Base-by-base conservation (phyloP, 1,140 invertebrate genomes). In the Diachasmimorpha longicaudata region DNA sequence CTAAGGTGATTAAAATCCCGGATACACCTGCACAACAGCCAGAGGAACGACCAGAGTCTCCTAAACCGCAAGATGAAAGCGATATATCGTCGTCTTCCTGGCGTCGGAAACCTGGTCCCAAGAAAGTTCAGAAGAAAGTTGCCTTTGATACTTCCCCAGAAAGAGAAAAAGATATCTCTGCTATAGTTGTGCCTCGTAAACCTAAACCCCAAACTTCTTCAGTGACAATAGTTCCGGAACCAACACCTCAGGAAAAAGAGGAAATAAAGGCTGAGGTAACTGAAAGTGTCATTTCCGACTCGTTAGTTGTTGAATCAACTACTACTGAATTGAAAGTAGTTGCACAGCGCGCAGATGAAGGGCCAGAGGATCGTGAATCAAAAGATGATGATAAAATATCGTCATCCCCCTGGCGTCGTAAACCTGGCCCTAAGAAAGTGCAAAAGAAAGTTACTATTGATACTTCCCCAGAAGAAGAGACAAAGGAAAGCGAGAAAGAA, bases 401-500 rank as follows among this genome's bases (percentile, higher is more conserved):
- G n/a, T 81, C 78, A 79, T 31, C 31, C 11, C 75, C 69, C 48
- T 68, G 68, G 31, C 69, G 69, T 46, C 70, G 74, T 44, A 71
- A 71, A 44, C 44, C 42, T 52, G 13, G 58, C 19, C 25, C 1
- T 23, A 63, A 63, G 13, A 63, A 8, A 25, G 58, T 63, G 25
- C 81, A 55, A 89, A 52, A 52, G 88, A 58, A 89, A 88, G 79
- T 83, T 81, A 25, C 75, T 84, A 72, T 85, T 23, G 42, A 48
- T 6, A 71, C 21, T 31, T 21, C 70, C 14, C 9, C 83, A 19
- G 82, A 58, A 58, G 86, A 25, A 82, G 78, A 69, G 70, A 78
- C 78, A 39, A 55, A 74, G 13, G 67, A 76, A 74, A 78, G 77
- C 16, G 80, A 81, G 25, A 82, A 86, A 70, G 84, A 88, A 78